Evolutionary conservation across 2,888 invertebrate species (phyloP).

Genomic region (Mesorhabditis sp.): DNA sequence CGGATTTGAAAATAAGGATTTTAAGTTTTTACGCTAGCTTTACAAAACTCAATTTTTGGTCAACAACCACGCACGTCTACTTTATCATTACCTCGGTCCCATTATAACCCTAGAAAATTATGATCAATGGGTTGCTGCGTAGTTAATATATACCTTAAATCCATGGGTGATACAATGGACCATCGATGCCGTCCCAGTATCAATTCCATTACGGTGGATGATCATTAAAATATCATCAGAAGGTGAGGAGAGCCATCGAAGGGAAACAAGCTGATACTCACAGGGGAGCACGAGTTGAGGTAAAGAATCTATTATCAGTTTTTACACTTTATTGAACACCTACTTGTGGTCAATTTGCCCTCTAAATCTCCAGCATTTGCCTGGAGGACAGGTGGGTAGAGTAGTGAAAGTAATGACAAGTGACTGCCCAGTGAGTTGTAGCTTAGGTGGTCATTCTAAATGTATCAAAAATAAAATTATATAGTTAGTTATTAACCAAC

Average conservation of each 20-base stretch:
- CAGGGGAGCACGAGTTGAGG: conserved; percentile 6
- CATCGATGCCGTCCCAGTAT: conserved; percentile 2
- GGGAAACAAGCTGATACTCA: background rate
- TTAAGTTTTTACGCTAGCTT: too few species aligned
- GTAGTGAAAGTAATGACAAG: background rate
- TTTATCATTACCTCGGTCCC: too few species aligned
- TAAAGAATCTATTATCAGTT: background rate
- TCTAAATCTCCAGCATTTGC: background rate
- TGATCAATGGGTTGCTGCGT: too few species aligned
- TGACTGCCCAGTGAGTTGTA: background rate
- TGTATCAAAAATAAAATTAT: background rate
- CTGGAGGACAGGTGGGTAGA: background rate
- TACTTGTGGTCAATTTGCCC: background rate
- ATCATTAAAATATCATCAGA: background rate
- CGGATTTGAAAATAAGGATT: too few species aligned
- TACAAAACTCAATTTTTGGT: too few species aligned
- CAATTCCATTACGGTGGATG: background rate
- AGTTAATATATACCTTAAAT: background rate
- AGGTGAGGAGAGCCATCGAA: background rate
- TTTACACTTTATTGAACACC: too few species aligned
- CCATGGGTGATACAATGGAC: conserved; percentile 1
- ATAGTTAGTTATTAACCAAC: background rate
- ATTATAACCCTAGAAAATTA: too few species aligned
- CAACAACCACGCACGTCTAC: too few species aligned
- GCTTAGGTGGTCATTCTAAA: background rate